Base-by-base conservation (phyloP, 2,888 invertebrate genomes). In the Tachina lurida region DNA sequence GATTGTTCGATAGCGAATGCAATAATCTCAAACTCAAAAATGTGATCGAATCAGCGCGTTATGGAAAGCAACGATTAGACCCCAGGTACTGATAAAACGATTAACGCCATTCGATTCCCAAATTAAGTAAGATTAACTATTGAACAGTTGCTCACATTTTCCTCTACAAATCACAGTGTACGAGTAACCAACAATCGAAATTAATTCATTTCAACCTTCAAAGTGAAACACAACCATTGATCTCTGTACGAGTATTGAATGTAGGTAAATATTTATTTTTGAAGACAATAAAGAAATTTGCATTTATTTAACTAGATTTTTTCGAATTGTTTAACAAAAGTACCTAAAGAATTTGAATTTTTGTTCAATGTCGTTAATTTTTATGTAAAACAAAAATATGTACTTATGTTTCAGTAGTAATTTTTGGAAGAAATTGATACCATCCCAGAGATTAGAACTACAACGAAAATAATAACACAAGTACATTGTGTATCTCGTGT, bases 401-500 rank as follows among this genome's bases (percentile, higher is more conserved):
- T 52, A 15, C 19, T 31, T 39, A 52, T 45, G 56, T 19, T 8
- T 56, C 49, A 43, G 19, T 41, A 8, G 1, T 62, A 9, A 15
- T 54, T 67, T 47, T 65, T 1, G 45, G 22, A 75, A 63, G 43
- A 65, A 52, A 70, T 78, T 77, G 68, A 68, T 56, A 65, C 41
- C 54, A 76, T 39, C 19, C 52, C 47, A 60, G 19, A 17, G 43
- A 12, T 47, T 47, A 7, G 45, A 56, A 70, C 15, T 58, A 31
- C 3, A 22, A 68, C 17, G 60, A 60, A 15, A 76, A 47, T 12
- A 54, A 47, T 4, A 31, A 62, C 45, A 19, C 19, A 67, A 56
- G 31, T 31, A 31, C 4, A 31, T 31, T 22, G 31, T 31, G 9
- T 58, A 58, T 52, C 39, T 49, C 5, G 22, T 52, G 5, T 52